Evolutionary conservation across 2,888 invertebrate genomes (phyloP).

Genomic region (Rosalia funebris): DNA sequence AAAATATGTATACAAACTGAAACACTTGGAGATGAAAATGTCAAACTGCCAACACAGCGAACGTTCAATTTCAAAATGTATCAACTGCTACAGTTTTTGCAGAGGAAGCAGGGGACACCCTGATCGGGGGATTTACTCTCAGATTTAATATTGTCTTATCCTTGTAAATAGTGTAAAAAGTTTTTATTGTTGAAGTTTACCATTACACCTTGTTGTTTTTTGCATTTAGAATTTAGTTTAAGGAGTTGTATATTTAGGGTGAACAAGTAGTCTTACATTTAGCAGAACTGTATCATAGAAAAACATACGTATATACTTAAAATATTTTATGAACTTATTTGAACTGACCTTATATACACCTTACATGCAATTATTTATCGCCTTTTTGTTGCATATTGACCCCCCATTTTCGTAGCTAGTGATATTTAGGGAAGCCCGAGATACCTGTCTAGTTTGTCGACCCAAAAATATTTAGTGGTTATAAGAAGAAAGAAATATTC

Average conservation of each 20-base stretch:
- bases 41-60: slow-evolving; percentile 1
- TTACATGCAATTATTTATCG: not conserved
- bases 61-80: not conserved
- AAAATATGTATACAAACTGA: no score
- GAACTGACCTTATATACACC: slow-evolving; percentile 2
- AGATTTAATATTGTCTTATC: slow-evolving; percentile 42
- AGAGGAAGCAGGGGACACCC: slow-evolving; percentile 2
- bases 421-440: slow-evolving; percentile 9
- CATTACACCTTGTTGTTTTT: slow-evolving; percentile 44
- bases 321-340: slow-evolving; percentile 1
- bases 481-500: slow-evolving; percentile 38
- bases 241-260: slow-evolving; percentile 34
- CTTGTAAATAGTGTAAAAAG: slow-evolving; percentile 46
- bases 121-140: slow-evolving; percentile 37
- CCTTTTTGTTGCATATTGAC: not conserved
- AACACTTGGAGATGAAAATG: no score
- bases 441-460: slow-evolving; percentile 32
- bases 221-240: slow-evolving; percentile 40
- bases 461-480: slow-evolving; percentile 33
- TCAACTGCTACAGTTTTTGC: slow-evolving; percentile 7
- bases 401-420: not conserved
- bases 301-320: slow-evolving; percentile 16
- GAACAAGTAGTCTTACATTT: slow-evolving; percentile 30
- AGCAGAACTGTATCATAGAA: slow-evolving; percentile 30
- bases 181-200: slow-evolving; percentile 44